Conservation (phyloP, 2,888 invertebrate species). For the Steinernema carpocapsae region DNA sequence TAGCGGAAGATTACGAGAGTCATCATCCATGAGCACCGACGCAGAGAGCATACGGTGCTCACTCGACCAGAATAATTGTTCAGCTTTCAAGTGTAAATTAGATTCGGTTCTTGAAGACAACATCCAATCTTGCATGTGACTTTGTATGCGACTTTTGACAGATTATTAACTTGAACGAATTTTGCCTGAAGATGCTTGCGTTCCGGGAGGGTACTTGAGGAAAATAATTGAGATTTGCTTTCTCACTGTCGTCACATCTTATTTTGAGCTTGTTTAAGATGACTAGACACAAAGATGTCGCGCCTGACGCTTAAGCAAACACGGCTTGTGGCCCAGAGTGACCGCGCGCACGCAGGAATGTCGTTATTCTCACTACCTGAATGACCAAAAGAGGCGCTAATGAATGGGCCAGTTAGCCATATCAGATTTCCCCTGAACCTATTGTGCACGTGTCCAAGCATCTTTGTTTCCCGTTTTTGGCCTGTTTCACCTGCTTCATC, state of each 20-base stretch:
- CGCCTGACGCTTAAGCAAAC: not conserved
- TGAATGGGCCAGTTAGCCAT: slow-evolving; percentile 4
- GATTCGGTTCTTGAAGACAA: slow-evolving; percentile 8
- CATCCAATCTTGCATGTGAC: not conserved
- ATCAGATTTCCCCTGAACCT: slow-evolving; percentile 6
- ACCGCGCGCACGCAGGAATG: slow-evolving; percentile 5
- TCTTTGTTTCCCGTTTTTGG: not conserved
- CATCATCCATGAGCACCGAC: not conserved
- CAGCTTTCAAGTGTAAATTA: slow-evolving; percentile 34
- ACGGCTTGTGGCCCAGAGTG: not conserved
- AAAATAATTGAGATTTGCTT: slow-evolving; percentile 17
- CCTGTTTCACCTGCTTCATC: not conserved
- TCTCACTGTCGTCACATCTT: not conserved
- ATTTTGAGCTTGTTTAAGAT: not conserved
- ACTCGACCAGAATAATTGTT: slow-evolving; percentile 30
- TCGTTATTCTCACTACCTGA: slow-evolving; percentile 31
- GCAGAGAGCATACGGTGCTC: slow-evolving; percentile 31
- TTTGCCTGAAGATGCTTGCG: not conserved
- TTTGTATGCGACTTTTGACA: slow-evolving; percentile 26
- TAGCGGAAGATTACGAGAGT: not conserved
- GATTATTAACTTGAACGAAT: slow-evolving; percentile 11
- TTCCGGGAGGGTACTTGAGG: slow-evolving; percentile 6
- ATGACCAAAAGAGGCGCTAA: slow-evolving; percentile 32
- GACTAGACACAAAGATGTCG: not conserved
- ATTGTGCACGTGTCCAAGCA: not conserved